These are phyloP conservation scores for Herminia tarsipennalis DNA, from an alignment of 2,888 invertebrate species.

Conservation along the genomic window DNA sequence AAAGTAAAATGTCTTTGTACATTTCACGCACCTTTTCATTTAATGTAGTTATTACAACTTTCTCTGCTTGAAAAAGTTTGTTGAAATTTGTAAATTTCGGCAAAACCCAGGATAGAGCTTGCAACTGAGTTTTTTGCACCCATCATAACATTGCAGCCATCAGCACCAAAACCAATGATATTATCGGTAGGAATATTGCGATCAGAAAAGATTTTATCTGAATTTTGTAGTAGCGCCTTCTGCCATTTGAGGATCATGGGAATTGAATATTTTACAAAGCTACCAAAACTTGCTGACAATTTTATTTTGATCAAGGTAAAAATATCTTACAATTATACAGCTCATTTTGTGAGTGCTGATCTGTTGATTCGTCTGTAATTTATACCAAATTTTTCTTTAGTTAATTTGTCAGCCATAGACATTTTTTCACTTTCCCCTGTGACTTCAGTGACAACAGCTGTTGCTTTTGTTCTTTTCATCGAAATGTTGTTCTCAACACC, in stretches of 20 bases:
- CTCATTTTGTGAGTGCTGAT: not conserved
- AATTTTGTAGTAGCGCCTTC: slow-evolving; percentile 4
- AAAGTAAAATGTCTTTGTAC: not conserved
- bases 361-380: slow-evolving; percentile 2
- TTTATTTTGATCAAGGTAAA: slow-evolving; percentile 14
- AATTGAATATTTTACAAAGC: slow-evolving; percentile 18
- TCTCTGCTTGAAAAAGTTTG: not conserved
- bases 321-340: slow-evolving; percentile 12
- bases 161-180: not conserved
- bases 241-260: slow-evolving; percentile 2
- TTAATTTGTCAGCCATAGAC: not conserved
- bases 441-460: slow-evolving; percentile 6
- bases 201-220: not conserved
- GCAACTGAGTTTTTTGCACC: too few relatives aligned
- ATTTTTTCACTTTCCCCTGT: not conserved
- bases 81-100: not conserved
- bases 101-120: not conserved
- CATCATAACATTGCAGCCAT: not conserved
- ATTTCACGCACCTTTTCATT: not conserved
- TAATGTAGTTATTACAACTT: not conserved
- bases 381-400: not conserved
- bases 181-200: not conserved
- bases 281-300: slow-evolving; percentile 22
- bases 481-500: not conserved
- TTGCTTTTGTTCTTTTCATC: slow-evolving; percentile 8